A percentile compares a stretch with the other conserved stretches of the same genome.
These are phyloP conservation scores for Callocephalon fimbriatum DNA, from an alignment of 2,113 vertebrate genomes.

Conservation along the genomic window DNA sequence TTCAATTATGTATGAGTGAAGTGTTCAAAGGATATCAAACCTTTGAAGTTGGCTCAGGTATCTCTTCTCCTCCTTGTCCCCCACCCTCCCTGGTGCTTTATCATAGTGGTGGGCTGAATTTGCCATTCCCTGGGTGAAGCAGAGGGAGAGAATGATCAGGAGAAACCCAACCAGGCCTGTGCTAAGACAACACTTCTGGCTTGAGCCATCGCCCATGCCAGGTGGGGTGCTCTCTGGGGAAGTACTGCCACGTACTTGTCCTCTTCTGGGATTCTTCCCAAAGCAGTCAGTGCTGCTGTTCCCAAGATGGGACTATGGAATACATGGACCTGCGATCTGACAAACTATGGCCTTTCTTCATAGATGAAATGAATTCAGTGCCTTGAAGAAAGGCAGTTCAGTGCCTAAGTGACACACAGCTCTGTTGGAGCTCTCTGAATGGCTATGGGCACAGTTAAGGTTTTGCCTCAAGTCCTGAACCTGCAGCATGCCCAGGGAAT, in stretches of 20 bases:
- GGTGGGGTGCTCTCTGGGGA: not conserved
- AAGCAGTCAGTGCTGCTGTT: not conserved
- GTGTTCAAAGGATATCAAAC: not conserved
- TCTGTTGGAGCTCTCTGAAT: not conserved
- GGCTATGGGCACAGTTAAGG: not conserved
- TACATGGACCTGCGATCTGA: not conserved
- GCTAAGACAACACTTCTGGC: not conserved
- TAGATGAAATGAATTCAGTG: not conserved
- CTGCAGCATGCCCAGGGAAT: not conserved
- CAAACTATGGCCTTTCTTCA: not conserved
- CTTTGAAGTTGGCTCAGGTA: not conserved
- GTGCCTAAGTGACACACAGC: not conserved
- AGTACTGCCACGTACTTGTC: not conserved
- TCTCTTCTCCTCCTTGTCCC: not conserved
- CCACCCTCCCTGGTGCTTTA: not conserved
- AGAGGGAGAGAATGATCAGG: not conserved
- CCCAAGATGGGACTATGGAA: rapidly evolving
- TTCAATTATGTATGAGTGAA: not conserved
- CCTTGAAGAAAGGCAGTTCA: not conserved
- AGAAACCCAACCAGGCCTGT: not conserved
- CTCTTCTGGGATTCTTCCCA: not conserved
- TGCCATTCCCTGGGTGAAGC: not conserved
- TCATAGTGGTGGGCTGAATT: not conserved
- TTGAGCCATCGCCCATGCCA: not conserved
- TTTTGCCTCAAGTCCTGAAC: rapidly evolving